Evolutionary conservation across 2,113 vertebrate species (phyloP).

Genomic region (Callocephalon fimbriatum): DNA sequence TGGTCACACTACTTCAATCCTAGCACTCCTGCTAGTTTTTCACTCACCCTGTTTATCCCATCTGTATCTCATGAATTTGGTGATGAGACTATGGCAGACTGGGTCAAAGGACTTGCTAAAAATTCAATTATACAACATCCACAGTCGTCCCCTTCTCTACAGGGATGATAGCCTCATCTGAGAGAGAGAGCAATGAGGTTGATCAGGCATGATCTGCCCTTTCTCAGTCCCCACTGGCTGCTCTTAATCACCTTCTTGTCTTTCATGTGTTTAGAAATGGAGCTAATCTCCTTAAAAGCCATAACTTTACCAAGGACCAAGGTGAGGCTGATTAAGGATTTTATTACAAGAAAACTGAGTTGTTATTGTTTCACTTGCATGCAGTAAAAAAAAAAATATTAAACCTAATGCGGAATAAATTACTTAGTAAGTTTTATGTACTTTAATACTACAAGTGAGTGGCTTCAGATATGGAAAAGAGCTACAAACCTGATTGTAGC

Average conservation of each 20-base stretch:
- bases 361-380: neutral
- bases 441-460: neutral
- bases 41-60: neutral
- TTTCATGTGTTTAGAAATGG: neutral
- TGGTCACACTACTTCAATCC: neutral
- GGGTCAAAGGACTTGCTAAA: neutral
- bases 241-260: neutral
- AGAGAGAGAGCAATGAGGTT: neutral
- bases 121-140: neutral
- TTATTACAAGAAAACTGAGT: slow-evolving; percentile 15
- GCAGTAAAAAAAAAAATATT: neutral
- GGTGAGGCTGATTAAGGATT: neutral
- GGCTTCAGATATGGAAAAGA: neutral
- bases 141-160: neutral
- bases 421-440: neutral
- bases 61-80: neutral
- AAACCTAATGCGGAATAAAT: neutral
- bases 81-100: neutral
- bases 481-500: neutral
- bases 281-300: neutral
- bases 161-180: neutral
- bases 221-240: neutral
- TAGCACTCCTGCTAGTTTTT: neutral
- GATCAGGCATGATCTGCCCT: neutral
- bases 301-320: neutral